Evolutionary conservation across 2,888 invertebrate genomes (phyloP), one percentile per base, ranked within the genome.

Genomic region (Leistus spinibarbis): DNA sequence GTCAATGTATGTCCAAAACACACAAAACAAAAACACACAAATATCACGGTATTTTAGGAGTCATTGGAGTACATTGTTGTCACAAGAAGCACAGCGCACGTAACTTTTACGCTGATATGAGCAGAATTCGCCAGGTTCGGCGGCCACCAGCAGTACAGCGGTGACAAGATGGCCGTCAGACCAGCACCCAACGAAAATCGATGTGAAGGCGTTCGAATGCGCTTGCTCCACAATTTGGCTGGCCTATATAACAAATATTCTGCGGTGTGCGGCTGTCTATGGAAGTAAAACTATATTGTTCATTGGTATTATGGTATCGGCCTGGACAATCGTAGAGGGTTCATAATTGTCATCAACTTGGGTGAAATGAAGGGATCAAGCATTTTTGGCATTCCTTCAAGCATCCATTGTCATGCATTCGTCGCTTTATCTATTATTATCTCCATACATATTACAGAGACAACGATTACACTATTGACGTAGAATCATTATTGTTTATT

Each of bases 101-200:
- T 20, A 22, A 23, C 22, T 64, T 57, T 64, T 27, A 24, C 24
- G 24, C 16, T 7, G 27, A 9, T 23, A 19, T 17, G 16, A 27
- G 64, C 24, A 23, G n/a, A 24, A 64, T 23, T 64, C 71, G 63
- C 64, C 53, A 53, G 64, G 22, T 54, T 56, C 57, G 73, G 54
- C 62, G 27, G 63, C 75, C 64, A 75, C 75, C 64, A 69, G 76
- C 77, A 77, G 77, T 77, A 78, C 76, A 69, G 76, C 76, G 76
- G 77, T 67, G 73, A 76, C 79, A 80, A 80, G 78, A 84, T 84
- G 84, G 84, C 83, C 80, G 81, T 81, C 82, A 40, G 82, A 80
- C 71, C 81, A 81, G 83, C 83, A 82, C 82, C 84, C 83, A 80
- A 80, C 79, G 79, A 80, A 81, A 83, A 84, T 84, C 84, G 84